These are phyloP conservation scores for Drosophila kikkawai DNA, from an alignment of 1,140 invertebrate species.

Conservation along the genomic window DNA sequence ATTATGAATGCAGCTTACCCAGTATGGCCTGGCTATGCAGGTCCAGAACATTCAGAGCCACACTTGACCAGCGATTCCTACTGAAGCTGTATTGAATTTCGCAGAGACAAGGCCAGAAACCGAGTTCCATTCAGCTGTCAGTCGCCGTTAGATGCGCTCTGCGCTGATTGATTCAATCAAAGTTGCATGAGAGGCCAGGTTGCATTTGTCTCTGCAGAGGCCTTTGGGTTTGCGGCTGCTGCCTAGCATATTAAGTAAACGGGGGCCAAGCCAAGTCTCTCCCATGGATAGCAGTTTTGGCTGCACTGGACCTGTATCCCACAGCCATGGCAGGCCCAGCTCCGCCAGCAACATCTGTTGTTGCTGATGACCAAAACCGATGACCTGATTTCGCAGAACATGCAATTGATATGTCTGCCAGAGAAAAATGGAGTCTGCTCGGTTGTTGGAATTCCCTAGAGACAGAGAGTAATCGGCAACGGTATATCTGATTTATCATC, in stretches of 20 bases:
- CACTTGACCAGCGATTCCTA: conserved; percentile 43
- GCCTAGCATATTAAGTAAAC: conserved; percentile 62
- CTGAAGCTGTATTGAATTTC: conserved; percentile 4
- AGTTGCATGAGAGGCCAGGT: conserved; percentile 63
- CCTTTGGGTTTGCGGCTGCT: conserved; percentile 37
- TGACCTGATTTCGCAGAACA: conserved; percentile 73
- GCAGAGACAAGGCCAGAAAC: conserved; percentile 7
- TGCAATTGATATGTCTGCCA: conserved; percentile 77
- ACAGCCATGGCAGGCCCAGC: conserved; percentile 21
- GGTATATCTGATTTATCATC: not conserved
- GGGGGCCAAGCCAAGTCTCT: conserved; percentile 47
- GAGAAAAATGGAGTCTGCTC: conserved; percentile 44
- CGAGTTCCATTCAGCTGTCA: conserved; percentile 56
- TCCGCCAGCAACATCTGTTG: conserved; percentile 41
- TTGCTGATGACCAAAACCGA: conserved; percentile 73
- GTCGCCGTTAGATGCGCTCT: conserved; percentile 74
- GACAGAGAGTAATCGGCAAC: conserved; percentile 4
- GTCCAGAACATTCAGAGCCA: conserved; percentile 1
- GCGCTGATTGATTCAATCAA: conserved; percentile 83
- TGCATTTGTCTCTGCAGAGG: conserved; percentile 21
- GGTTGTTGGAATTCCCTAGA: conserved; percentile 36
- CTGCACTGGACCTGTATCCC: conserved; percentile 48
- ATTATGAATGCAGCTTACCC: conserved; percentile 69
- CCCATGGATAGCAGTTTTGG: conserved; percentile 57
- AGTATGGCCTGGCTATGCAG: conserved; percentile 66